Evolutionary conservation across 2,797 vertebrate species (phyloP).

Genomic region (Hephaestus fuliginosus): DNA sequence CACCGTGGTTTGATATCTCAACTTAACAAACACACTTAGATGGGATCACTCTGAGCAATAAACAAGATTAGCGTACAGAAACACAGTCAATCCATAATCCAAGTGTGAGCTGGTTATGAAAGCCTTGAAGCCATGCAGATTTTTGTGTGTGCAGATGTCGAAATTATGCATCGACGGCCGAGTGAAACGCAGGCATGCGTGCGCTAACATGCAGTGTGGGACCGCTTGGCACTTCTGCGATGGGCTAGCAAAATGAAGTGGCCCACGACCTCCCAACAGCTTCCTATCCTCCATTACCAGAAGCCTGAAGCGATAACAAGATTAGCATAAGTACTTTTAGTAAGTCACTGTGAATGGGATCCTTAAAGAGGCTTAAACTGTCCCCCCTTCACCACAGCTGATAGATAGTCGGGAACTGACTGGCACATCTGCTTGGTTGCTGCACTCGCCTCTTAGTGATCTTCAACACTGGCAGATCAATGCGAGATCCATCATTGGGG

Average conservation of each 20-base stretch:
- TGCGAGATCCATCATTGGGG: slow-evolving; percentile 73
- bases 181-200: slow-evolving; percentile 17
- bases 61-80: slow-evolving; percentile 65
- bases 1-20: slow-evolving; percentile 61
- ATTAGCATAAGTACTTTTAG: slow-evolving; percentile 79
- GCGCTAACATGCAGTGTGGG: slow-evolving; percentile 18
- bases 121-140: slow-evolving; percentile 47
- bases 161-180: slow-evolving; percentile 31
- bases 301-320: slow-evolving; percentile 78
- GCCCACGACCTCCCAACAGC: slow-evolving; percentile 50
- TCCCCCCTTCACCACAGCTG: slow-evolving; percentile 61
- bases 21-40: slow-evolving; percentile 56
- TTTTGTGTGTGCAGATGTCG: slow-evolving; percentile 20
- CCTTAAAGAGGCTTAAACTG: slow-evolving; percentile 76
- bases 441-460: slow-evolving; percentile 56
- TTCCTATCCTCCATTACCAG: slow-evolving; percentile 67
- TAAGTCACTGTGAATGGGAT: slow-evolving; percentile 78
- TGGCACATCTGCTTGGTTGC: slow-evolving; percentile 62
- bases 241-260: slow-evolving; percentile 43
- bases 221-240: slow-evolving; percentile 20
- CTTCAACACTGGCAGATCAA: slow-evolving; percentile 63
- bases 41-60: slow-evolving; percentile 61
- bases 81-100: slow-evolving; percentile 57
- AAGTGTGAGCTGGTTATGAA: slow-evolving; percentile 50
- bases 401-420: slow-evolving; percentile 68